phyloP scores from a whole-genome alignment of 64 coral and sea anemone genomes.

The Stylophora pistillata region DNA sequence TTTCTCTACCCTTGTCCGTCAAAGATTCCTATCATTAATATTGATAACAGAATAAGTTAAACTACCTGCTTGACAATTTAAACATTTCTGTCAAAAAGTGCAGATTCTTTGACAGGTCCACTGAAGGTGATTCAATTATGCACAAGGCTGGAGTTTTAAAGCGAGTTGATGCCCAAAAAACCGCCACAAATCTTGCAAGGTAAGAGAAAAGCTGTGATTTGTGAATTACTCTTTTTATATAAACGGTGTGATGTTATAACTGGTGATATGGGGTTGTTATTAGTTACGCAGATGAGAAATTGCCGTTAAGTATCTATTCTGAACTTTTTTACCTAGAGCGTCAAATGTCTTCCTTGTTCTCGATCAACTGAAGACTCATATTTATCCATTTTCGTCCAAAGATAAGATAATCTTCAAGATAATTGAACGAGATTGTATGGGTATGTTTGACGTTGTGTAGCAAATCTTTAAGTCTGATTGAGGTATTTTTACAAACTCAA shows the following conservation, averaged over 20 bases:
- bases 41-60: constrained; percentile 44
- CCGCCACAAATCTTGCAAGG: not conserved
- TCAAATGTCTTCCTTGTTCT: too few relatives aligned
- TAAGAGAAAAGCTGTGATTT: not conserved
- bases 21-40: constrained; percentile 13
- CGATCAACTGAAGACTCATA: too few relatives aligned
- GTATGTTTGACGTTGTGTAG: too few relatives aligned
- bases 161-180: not conserved
- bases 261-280: not conserved
- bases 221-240: not conserved
- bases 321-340: too few relatives aligned
- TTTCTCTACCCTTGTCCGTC: not conserved
- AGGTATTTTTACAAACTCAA: too few relatives aligned
- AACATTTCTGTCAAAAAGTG: constrained; percentile 26
- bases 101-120: not conserved
- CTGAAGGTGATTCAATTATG: constrained; percentile 26
- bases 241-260: not conserved
- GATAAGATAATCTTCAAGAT: too few relatives aligned
- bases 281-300: not conserved
- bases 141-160: constrained; percentile 1
- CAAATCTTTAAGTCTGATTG: too few relatives aligned
- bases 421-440: too few relatives aligned
- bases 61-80: constrained; percentile 39
- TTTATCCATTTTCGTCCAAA: too few relatives aligned
- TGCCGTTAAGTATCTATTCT: not conserved